A percentile compares a stretch with the other conserved stretches of the same genome.
Conservation (phyloP, 2,888 invertebrate genomes). For the Erannis defoliaria region DNA sequence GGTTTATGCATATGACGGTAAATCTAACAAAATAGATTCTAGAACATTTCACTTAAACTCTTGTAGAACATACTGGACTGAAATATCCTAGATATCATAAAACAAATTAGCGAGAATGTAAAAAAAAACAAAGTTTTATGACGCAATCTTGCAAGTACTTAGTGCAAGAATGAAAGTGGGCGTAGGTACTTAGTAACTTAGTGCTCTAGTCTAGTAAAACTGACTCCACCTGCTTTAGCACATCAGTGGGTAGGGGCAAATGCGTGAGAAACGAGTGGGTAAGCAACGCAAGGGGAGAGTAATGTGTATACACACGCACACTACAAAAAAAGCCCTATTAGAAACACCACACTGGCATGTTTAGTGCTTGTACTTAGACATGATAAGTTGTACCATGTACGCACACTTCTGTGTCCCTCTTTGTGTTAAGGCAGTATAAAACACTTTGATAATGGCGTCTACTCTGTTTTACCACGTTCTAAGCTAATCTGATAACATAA, state of each 20-base stretch:
- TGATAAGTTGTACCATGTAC: not conserved
- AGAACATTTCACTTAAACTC: no score
- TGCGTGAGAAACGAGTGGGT: slow-evolving; percentile 55
- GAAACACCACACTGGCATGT: slow-evolving; percentile 2
- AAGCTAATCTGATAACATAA: no score
- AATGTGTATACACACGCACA: slow-evolving; percentile 42
- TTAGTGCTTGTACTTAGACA: slow-evolving; percentile 2
- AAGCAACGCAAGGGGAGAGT: slow-evolving; percentile 46
- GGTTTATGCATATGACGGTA: no score
- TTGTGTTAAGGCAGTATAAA: no score
- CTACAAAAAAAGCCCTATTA: slow-evolving; percentile 22
- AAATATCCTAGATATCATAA: no score
- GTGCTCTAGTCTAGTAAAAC: slow-evolving; percentile 65
- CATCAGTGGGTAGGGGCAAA: slow-evolving; percentile 54
- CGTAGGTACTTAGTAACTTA: slow-evolving; percentile 63
- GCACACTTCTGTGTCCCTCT: not conserved
- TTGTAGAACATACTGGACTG: no score
- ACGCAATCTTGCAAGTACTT: slow-evolving; percentile 10
- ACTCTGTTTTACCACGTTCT: no score
- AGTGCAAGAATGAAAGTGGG: slow-evolving; percentile 54
- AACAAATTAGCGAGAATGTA: not conserved
- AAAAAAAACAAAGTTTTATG: not conserved
- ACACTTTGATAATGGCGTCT: no score
- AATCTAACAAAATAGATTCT: no score
- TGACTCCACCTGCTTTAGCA: slow-evolving; percentile 66